A percentile compares a stretch with the other conserved stretches of the same genome.
These are phyloP conservation scores for Eurytoma californica DNA, from an alignment of 2,888 invertebrate species.

Conservation along the genomic window DNA sequence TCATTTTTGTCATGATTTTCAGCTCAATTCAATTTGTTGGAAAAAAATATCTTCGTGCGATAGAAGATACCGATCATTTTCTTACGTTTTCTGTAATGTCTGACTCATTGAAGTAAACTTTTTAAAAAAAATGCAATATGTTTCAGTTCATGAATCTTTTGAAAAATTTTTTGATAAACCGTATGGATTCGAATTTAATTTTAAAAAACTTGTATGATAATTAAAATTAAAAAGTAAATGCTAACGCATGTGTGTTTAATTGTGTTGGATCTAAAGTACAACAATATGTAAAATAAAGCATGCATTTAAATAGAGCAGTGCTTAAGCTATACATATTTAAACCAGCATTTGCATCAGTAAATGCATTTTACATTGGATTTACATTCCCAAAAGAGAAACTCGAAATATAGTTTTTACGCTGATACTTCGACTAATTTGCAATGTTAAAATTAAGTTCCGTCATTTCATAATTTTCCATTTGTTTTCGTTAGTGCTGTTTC, in stretches of 20 bases:
- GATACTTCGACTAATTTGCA: neutral
- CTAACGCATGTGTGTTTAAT: constrained; percentile 6
- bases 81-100: neutral
- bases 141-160: neutral
- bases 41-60: neutral
- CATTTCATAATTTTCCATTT: neutral
- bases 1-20: constrained; percentile 11
- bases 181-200: no score
- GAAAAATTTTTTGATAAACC: neutral
- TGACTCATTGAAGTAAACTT: no score
- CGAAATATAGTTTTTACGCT: constrained; percentile 2
- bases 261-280: constrained; percentile 10
- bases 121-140: neutral
- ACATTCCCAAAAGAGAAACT: constrained; percentile 3
- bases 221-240: neutral
- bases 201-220: neutral
- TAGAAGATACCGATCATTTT: neutral
- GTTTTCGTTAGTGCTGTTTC: neutral
- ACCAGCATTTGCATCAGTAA: constrained; percentile 36
- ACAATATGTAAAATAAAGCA: constrained; percentile 12
- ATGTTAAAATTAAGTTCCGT: neutral
- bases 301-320: constrained; percentile 29
- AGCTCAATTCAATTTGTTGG: constrained; percentile 2
- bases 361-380: constrained; percentile 26
- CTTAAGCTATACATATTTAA: constrained; percentile 34